These are phyloP conservation scores for Hemicentrotus pulcherrimus DNA, from an alignment of 35 echinoderm and acorn worm species.

Conservation along the genomic window DNA sequence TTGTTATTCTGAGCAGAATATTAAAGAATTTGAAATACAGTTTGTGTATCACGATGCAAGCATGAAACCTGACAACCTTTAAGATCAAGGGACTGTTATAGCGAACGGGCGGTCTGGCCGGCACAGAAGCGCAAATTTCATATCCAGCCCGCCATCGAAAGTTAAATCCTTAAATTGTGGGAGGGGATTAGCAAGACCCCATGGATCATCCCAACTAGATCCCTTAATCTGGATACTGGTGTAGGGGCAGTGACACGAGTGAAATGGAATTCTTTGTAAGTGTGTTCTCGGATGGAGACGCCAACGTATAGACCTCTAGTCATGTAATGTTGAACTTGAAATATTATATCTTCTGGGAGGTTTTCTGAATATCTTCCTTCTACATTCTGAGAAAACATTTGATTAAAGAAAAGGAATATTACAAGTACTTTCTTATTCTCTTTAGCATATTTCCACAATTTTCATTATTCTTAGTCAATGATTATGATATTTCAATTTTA, in stretches of 20 bases:
- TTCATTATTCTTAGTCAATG: too few species aligned
- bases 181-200: background rate
- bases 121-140: conserved; percentile 19
- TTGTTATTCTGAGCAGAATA: too few species aligned
- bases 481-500: background rate
- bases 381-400: too few species aligned
- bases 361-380: too few species aligned
- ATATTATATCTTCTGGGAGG: too few species aligned
- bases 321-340: too few species aligned
- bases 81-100: background rate
- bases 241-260: conserved; percentile 2
- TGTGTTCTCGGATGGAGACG: background rate
- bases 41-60: too few species aligned
- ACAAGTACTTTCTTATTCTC: too few species aligned
- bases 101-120: background rate
- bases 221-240: conserved; percentile 29
- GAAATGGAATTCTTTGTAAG: conserved; percentile 27
- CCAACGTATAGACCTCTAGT: background rate
- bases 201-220: conserved; percentile 32
- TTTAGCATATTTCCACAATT: too few species aligned
- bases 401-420: too few species aligned
- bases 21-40: too few species aligned
- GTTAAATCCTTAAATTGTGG: conserved; percentile 49
- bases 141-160: conserved; percentile 25
- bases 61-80: background rate